Base-by-base conservation (phyloP, 2,113 vertebrate species). In the Myocastor coypus region DNA sequence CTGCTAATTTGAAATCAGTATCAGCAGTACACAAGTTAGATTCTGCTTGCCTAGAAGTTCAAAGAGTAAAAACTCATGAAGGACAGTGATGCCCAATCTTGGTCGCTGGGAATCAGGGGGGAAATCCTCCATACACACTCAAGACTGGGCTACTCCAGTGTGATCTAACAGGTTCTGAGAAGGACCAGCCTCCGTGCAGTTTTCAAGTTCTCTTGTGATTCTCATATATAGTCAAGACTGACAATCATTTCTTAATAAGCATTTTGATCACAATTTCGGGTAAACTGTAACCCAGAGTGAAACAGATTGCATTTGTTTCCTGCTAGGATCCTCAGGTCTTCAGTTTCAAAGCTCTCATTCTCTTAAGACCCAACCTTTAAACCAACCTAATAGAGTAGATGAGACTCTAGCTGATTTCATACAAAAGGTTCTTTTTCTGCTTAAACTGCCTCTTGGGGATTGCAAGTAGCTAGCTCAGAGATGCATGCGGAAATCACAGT, bases 401-500 rank as follows among this genome's bases (percentile, higher is more conserved):
- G 71, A 57, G 32, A 81, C 90, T 14, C 42, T 34, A 84, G 12
- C 55, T 40, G 59, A 92, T 80, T 82, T 84, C 42, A 88, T 71
- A 37, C 12, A 78, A 96, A 61, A 87, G 50, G 14, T 57, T 84
- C 24, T 63, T 92, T 96, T 66, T 66, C 69, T 64, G 50, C 40
- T 77, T 64, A 92, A 87, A 92, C 14, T 32, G 78, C 59, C 52
- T 66, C 50, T 64, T 16, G 50, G 46, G 71, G 42, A 82, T 96
- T 94, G 93, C 61, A 88, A 92, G 85, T 83, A 90, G 82, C 50
- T 82, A 91, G 86, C 86, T 83, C 84, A 87, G 80, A 19, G 37
- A 52, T 87, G 50, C 66, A 64, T 19, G 34, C 19, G 78, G 37
- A 94, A 82, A 95, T 94, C 94, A 68, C 86, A 46, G 61, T 55